phyloP scores from a whole-genome alignment of 2,888 invertebrate genomes.

The Mythimna vitellina region DNA sequence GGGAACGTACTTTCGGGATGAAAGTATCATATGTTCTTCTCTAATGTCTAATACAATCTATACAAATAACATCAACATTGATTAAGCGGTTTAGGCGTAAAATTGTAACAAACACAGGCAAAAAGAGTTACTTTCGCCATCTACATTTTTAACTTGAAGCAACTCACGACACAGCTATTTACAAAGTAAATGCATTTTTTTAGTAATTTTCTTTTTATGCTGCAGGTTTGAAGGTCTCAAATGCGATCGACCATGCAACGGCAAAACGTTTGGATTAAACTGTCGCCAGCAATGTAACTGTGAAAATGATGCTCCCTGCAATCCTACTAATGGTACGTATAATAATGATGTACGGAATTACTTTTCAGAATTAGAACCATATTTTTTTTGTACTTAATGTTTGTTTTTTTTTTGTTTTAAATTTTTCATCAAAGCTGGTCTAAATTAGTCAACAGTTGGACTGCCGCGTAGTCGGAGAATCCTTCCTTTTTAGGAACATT shows the following conservation, averaged over 20 bases:
- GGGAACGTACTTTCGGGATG: too few relatives aligned
- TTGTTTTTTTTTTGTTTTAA: too few relatives aligned
- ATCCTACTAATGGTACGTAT: constrained; percentile 94
- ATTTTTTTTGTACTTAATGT: neutral
- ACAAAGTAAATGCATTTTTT: neutral
- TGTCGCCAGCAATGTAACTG: constrained; percentile 94
- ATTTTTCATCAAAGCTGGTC: too few relatives aligned
- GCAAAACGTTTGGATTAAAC: constrained; percentile 94
- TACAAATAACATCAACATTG: too few relatives aligned
- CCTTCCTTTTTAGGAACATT: too few relatives aligned
- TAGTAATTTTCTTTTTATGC: constrained; percentile 30
- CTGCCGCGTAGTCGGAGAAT: too few relatives aligned
- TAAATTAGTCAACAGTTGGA: too few relatives aligned
- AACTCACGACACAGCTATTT: neutral
- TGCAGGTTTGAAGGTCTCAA: constrained; percentile 94
- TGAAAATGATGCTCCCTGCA: constrained; percentile 95
- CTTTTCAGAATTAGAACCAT: neutral
- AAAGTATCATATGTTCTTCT: too few relatives aligned
- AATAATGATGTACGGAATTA: neutral
- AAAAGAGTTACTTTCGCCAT: neutral
- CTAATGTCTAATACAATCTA: too few relatives aligned
- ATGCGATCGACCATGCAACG: constrained; percentile 97
- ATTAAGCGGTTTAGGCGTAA: too few relatives aligned
- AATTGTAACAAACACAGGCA: too few relatives aligned
- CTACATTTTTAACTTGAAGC: neutral